Conservation (phyloP, 1,140 invertebrate genomes). For the Dysdera silvatica region DNA sequence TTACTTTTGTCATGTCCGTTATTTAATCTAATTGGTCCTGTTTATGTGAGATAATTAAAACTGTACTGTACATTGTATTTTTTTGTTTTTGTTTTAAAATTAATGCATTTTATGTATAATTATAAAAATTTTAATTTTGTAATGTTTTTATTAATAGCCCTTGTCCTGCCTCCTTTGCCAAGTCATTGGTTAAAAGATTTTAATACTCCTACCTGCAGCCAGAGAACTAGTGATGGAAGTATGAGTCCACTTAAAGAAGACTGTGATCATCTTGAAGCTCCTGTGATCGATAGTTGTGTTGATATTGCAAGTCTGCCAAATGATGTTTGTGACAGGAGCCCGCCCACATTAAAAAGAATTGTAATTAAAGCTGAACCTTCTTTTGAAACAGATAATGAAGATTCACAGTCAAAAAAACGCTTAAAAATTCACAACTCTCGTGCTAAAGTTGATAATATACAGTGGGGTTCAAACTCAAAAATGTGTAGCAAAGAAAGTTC, state of each 20-base stretch:
- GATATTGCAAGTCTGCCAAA: slow-evolving; percentile 12
- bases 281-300: slow-evolving; percentile 26
- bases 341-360: slow-evolving; percentile 22
- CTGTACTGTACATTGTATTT: no score
- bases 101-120: no score
- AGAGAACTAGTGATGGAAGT: no score
- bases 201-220: neutral
- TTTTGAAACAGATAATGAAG: slow-evolving; percentile 13
- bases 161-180: no score
- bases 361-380: slow-evolving; percentile 9
- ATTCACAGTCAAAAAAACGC: slow-evolving; percentile 1
- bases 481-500: neutral
- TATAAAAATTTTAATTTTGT: no score
- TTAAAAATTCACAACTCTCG: slow-evolving; percentile 7
- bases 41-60: no score
- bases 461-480: neutral
- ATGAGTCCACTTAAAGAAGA: no score
- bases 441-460: neutral
- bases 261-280: slow-evolving; percentile 19
- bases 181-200: no score
- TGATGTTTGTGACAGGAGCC: slow-evolving; percentile 13
- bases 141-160: no score
- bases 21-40: no score
- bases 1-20: no score
- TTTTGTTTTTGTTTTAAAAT: no score